Evolutionary conservation across 2,113 vertebrate genomes (phyloP).

Genomic region (Vimba vimba): DNA sequence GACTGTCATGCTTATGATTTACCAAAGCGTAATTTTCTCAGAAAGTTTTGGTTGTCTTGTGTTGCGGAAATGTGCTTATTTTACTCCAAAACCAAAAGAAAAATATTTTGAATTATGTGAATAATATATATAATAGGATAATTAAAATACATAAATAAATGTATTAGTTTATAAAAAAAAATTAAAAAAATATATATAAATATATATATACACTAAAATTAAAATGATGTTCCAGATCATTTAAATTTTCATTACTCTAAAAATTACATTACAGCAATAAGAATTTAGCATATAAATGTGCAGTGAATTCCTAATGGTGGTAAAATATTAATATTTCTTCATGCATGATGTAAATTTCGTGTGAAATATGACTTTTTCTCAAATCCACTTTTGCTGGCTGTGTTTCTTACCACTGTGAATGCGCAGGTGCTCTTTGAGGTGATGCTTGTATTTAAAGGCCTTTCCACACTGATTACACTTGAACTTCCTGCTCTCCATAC

Average conservation of each 20-base stretch:
- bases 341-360: neutral
- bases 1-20: no score
- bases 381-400: neutral
- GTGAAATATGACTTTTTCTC: neutral
- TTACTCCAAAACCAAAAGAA: no score
- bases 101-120: no score
- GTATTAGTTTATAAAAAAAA: no score
- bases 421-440: conserved; percentile 84
- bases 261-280: neutral
- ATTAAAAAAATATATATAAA: no score
- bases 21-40: no score
- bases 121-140: no score
- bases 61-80: no score
- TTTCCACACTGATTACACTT: conserved; percentile 84
- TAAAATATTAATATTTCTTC: neutral
- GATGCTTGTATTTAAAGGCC: conserved; percentile 86
- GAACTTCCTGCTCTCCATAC: conserved; percentile 79
- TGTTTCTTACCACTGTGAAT: conserved; percentile 82
- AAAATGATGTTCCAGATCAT: no score
- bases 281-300: neutral
- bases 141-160: no score
- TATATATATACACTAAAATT: no score
- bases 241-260: neutral
- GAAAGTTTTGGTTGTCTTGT: no score
- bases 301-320: neutral